Percentiles rank a stretch among this genome's conserved stretches.
These are phyloP conservation scores for Dicentrarchus labrax DNA, from an alignment of 2,113 vertebrate genomes.

Conservation along the genomic window DNA sequence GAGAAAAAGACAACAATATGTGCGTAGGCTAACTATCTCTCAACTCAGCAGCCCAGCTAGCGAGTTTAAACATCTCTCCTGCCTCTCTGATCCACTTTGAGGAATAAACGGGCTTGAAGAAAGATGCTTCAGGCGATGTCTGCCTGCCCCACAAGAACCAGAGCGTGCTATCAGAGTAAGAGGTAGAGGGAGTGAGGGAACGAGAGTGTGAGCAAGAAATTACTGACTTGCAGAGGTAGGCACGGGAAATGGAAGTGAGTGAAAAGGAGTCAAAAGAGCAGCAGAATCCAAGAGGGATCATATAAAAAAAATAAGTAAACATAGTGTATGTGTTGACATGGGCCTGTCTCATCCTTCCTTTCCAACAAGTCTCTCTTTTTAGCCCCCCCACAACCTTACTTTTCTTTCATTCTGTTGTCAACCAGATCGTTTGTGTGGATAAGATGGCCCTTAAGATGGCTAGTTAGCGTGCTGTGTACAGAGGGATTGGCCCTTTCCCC, in stretches of 20 bases:
- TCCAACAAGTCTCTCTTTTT: slow-evolving; percentile 32
- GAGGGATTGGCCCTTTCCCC: slow-evolving; percentile 82
- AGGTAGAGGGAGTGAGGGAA: slow-evolving; percentile 62
- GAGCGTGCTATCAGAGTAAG: slow-evolving; percentile 63
- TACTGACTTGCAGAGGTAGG: slow-evolving; percentile 40
- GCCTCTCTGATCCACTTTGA: slow-evolving; percentile 81
- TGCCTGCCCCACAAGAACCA: slow-evolving; percentile 77
- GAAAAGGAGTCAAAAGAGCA: slow-evolving; percentile 26
- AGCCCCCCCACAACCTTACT: slow-evolving; percentile 48
- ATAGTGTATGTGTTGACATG: slow-evolving; percentile 50
- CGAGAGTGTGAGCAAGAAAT: slow-evolving; percentile 50
- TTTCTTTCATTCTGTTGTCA: slow-evolving; percentile 73
- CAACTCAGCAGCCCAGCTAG: slow-evolving; percentile 43
- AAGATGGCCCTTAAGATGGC: slow-evolving; percentile 78
- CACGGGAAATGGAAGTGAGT: slow-evolving; percentile 39
- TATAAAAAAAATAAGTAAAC: slow-evolving; percentile 26
- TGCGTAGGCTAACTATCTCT: slow-evolving; percentile 55
- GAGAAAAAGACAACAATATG: slow-evolving; percentile 45
- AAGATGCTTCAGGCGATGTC: slow-evolving; percentile 76
- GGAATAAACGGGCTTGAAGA: slow-evolving; percentile 72
- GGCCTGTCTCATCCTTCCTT: slow-evolving; percentile 52
- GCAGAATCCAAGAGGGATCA: slow-evolving; percentile 27
- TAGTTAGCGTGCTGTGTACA: slow-evolving; percentile 79
- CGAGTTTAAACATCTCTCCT: slow-evolving; percentile 68
- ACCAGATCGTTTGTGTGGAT: slow-evolving; percentile 79